Evolutionary conservation across 2,888 invertebrate genomes (phyloP).

Genomic region (Chelonus formosanus): DNA sequence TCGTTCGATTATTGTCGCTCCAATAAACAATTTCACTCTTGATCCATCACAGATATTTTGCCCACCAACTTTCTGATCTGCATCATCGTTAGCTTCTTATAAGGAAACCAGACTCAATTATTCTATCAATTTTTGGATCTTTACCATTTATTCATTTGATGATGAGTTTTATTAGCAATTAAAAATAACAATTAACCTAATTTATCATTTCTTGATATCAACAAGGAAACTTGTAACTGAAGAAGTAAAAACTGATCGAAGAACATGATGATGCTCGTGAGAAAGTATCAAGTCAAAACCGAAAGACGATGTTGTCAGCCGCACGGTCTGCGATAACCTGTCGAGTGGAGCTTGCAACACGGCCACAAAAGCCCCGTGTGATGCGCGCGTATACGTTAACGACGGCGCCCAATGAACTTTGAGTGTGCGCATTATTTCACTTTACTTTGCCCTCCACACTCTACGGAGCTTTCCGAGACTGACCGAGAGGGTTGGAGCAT

Average conservation of each 20-base stretch:
- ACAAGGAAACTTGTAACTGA: too few species aligned
- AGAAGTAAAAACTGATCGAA: too few species aligned
- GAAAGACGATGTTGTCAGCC: constrained; percentile 37
- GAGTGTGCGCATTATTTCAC: constrained; percentile 26
- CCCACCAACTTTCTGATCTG: not conserved
- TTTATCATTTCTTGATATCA: too few species aligned
- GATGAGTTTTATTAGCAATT: too few species aligned
- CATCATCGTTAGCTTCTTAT: too few species aligned
- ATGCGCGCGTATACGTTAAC: constrained; percentile 41
- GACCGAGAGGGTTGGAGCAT: not conserved
- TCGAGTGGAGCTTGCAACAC: constrained; percentile 48
- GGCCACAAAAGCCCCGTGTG: constrained; percentile 45
- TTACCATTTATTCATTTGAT: too few species aligned
- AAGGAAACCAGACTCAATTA: too few species aligned
- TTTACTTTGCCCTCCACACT: not conserved
- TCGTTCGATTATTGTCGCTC: constrained; percentile 31
- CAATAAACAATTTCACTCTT: constrained; percentile 27
- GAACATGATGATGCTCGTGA: too few species aligned
- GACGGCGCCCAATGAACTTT: constrained; percentile 24
- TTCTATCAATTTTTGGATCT: too few species aligned
- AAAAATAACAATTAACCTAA: too few species aligned
- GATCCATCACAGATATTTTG: constrained; percentile 15
- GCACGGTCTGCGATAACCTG: constrained; percentile 53
- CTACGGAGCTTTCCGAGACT: not conserved
- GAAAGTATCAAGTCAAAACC: too few species aligned